Evolutionary conservation across 2,113 vertebrate genomes (phyloP), one percentile per base, ranked within the genome.

Genomic region (Agapornis roseicollis): DNA sequence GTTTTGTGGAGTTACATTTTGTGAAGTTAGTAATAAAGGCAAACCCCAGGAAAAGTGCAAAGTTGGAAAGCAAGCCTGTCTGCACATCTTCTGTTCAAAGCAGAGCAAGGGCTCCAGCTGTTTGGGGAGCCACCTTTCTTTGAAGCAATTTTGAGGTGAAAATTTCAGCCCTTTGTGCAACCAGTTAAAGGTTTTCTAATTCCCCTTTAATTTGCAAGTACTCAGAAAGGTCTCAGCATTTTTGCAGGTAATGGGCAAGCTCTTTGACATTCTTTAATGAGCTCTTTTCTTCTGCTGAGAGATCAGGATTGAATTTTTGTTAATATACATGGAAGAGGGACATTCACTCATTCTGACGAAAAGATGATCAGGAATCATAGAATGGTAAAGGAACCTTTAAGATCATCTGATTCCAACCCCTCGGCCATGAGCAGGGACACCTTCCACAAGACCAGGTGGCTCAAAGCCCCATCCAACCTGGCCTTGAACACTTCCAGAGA

Each of bases 111-210:
- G 74, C 61, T 81, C 53, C 65, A 79, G 39, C 33, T 87, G n/a
- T 65, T 82, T 33, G 17, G 33, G 74, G 28, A 91, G 22, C 42
- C 68, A 93, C 88, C 92, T 85, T 81, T 31, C 80, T 95, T 84
- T 84, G 82, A 97, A 90, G 49, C 23, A 69, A 50, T 79, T 81
- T 87, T 72, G 53, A 93, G 65, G 90, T 89, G 80, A 95, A 96
- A 96, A 69, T 95, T 73, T 87, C 73, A 89, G 73, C 61, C 56
- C 25, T 84, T 90, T 92, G 41, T 93, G 77, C 23, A 86, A 84
- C 18, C 1, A 0, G 77, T 68, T 92, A 96, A 93, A 93, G 49
- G 4, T 93, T 94, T 95, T 74, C 61, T 92, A 92, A 90, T 41
- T 95, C 55, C 65, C 35, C 42, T 95, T 94, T 86, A 90, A 92